Evolutionary conservation across 2,888 invertebrate genomes (phyloP), one percentile per base, ranked within the genome.

Genomic region (Heliothis peltigera): DNA sequence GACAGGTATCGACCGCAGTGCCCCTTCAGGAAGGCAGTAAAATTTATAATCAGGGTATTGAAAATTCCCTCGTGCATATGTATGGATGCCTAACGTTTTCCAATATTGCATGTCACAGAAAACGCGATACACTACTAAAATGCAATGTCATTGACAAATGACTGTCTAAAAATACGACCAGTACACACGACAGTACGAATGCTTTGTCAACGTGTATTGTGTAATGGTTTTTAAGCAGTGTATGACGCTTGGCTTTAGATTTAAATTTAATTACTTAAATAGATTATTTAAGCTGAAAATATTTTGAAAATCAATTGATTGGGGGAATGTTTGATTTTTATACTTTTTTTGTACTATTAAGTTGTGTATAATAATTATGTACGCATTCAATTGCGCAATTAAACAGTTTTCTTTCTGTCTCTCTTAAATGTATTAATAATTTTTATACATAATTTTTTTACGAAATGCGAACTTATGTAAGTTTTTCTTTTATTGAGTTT

Each of bases 81-180:
- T 28, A 35, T 15, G 15, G 35, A 35, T 12, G 3, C n/a, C 25
- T 49, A 51, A 56, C 47, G 25, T 48, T 58, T 66, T 69, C 67
- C 67, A 63, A 71, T 75, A 82, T 86, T 79, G 86, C 86, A 85
- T 85, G 87, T 74, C 76, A 61, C 39, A 49, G 53, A 60, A 66
- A 70, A 70, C 63, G 63, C 66, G 58, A 78, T 62, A 53, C 65
- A 76, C 82, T 75, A 79, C 75, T 59, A 81, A 39, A 81, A 77
- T 72, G 69, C 70, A 82, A 79, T 85, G 77, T 78, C 80, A 72
- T 78, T 80, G 78, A 84, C 78, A 80, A 81, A 86, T 81, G 77
- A 75, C 68, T 62, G 48, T 52, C 52, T 52, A 42, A 64, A 77
- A 77, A 84, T 80, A 87, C 77, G 74, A 70, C 64, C 66, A 12